Percentiles rank a stretch among this genome's conserved stretches.
Conservation (phyloP, 2,113 vertebrate genomes). For the Ciconia maguari region DNA sequence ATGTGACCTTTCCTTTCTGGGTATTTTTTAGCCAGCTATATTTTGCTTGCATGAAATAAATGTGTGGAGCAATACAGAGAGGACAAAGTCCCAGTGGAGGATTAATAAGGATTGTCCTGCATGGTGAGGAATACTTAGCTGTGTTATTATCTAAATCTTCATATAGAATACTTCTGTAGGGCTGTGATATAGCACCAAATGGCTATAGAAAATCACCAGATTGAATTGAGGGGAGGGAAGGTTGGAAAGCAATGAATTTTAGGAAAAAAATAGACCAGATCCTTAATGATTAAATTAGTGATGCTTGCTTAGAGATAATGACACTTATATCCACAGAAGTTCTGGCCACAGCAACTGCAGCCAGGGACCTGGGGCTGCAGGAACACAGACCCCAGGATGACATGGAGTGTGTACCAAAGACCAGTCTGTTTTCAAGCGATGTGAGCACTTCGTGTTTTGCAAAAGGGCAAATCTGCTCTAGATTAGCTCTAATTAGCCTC, state of each 20-base stretch:
- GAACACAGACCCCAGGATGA: neutral
- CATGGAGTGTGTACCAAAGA: neutral
- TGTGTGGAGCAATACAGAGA: neutral
- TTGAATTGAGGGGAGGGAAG: neutral
- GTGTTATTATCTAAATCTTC: neutral
- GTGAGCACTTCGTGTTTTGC: neutral
- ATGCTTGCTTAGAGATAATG: neutral
- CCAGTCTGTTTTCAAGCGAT: neutral
- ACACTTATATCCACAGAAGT: neutral
- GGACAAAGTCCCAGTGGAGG: neutral
- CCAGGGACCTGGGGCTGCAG: neutral
- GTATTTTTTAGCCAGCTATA: constrained; percentile 2
- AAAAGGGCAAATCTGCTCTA: constrained; percentile 30
- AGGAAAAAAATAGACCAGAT: neutral
- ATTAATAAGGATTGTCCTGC: neutral
- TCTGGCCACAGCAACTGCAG: neutral
- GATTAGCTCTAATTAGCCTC: constrained; percentile 41
- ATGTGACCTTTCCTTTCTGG: constrained; percentile 53
- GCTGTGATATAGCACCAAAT: neutral
- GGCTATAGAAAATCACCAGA: neutral
- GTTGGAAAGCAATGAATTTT: neutral
- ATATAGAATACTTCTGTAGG: neutral
- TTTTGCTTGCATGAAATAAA: constrained; percentile 19
- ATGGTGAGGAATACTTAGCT: neutral
- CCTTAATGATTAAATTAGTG: neutral